Percentiles rank a stretch among this genome's conserved stretches.
Conservation (phyloP, 2,797 vertebrate genomes). For the Coreius guichenoti region DNA sequence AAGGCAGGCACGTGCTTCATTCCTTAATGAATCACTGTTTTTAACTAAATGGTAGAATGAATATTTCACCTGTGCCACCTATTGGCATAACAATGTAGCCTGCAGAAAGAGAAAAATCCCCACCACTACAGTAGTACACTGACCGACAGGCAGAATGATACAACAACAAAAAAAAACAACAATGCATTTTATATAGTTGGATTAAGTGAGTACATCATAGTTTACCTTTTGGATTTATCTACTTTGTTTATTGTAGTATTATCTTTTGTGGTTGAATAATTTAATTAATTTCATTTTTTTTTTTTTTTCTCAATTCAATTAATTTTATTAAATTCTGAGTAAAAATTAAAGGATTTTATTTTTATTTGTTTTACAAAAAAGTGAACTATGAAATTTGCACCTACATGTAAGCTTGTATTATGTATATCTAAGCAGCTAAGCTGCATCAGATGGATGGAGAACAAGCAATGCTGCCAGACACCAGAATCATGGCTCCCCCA, state of each 20-base stretch:
- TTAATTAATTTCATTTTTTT: background rate
- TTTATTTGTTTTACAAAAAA: no score
- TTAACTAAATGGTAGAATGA: background rate
- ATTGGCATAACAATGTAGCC: background rate
- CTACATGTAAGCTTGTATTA: background rate
- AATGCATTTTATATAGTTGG: background rate
- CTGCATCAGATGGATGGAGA: background rate
- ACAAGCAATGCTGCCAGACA: background rate
- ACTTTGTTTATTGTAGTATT: background rate
- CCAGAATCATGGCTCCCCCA: background rate
- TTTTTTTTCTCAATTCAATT: no score
- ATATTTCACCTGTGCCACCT: no score
- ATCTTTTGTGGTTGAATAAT: background rate
- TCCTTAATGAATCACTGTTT: background rate
- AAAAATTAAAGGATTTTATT: no score
- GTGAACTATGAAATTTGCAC: background rate
- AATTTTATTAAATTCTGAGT: background rate
- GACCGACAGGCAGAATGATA: background rate
- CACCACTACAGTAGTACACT: background rate
- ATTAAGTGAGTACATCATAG: background rate
- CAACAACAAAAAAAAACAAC: no score
- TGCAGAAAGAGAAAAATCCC: background rate
- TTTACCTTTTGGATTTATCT: background rate
- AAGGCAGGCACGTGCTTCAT: background rate
- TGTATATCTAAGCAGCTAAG: background rate